A percentile compares a stretch with the other conserved stretches of the same genome.
Evolutionary conservation across 2,113 vertebrate genomes (phyloP).

Genomic region (Gadus chalcogrammus): DNA sequence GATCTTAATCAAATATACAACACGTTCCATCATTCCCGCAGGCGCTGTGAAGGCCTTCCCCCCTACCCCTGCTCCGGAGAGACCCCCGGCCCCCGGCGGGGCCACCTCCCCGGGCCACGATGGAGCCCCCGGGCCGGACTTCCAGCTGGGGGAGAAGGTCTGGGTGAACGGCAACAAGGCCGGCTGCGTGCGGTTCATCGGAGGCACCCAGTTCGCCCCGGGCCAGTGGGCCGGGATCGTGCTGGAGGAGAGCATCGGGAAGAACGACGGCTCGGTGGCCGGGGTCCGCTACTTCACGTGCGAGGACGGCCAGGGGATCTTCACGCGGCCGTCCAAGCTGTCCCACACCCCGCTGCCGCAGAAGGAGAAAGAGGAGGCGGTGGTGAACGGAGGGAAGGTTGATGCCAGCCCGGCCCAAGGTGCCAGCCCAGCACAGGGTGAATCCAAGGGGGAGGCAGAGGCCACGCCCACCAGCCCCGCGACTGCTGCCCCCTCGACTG

Average conservation of each 20-base stretch:
- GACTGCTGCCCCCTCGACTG: conserved; percentile 23
- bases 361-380: conserved; percentile 59
- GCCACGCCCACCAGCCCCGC: background rate
- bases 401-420: conserved; percentile 48
- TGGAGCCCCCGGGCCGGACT: conserved; percentile 74
- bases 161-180: conserved; percentile 96
- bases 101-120: conserved; percentile 70
- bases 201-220: conserved; percentile 90
- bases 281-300: conserved; percentile 93
- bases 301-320: conserved; percentile 86
- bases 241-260: conserved; percentile 89
- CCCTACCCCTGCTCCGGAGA: conserved; percentile 46
- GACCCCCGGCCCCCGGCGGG: conserved; percentile 34
- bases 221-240: conserved; percentile 96
- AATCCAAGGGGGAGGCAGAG: too few species aligned
- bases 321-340: conserved; percentile 91
- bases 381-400: conserved; percentile 73
- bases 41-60: conserved; percentile 71
- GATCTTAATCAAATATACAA: background rate
- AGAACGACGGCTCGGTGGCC: conserved; percentile 92
- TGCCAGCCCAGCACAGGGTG: conserved; percentile 50
- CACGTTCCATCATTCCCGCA: conserved; percentile 34
- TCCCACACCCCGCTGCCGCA: conserved; percentile 69
- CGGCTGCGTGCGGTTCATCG: conserved; percentile 90
- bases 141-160: conserved; percentile 84